Base-by-base conservation (phyloP, 1,140 invertebrate species). In the Drosophila grimshawi region DNA sequence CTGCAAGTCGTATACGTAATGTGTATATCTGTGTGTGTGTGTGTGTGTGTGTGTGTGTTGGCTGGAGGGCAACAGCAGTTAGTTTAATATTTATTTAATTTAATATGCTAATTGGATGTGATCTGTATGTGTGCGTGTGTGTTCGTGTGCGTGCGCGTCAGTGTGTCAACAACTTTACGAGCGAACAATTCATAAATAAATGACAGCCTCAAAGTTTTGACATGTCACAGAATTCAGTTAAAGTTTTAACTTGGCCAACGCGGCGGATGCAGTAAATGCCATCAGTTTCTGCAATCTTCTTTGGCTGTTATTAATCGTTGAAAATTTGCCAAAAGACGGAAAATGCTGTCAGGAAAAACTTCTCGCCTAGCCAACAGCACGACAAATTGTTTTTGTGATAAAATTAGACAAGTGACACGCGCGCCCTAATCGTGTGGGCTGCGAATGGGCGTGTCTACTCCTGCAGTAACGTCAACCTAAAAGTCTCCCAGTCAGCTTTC, bases 21-120 rank as follows among this genome's bases (percentile, higher is more conserved):
- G 46, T 69, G 67, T 66, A 10, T 37, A n/a, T n/a, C n/a, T n/a
- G n/a, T n/a, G 56, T 63, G 39, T 29, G 11, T 52, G 35, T 51
- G 45, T 29, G 41, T 71, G 43, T 29, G 48, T 51, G 11, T 45
- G 19, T 19, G 19, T 19, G 19, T 59, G 45, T 57, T 69, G 53
- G 39, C 27, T 53, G 61, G 45, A 53, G 59, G 43, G 74, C 78
- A 56, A 32, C 55, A 76, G 80, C 85, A 90, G 80, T 90, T 91
- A 81, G 79, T 90, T 91, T 90, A 90, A 90, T 90, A 90, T 90
- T 90, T 83, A 90, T 91, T 86, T 90, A 91, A 90, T 90, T 90
- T 91, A 90, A 90, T 91, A 90, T 90, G 86, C 82, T 90, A 90
- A 90, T 90, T 90, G 86, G 86, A 90, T 90, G 82, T 78, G 81